Evolutionary conservation across 2,888 invertebrate genomes (phyloP).

Genomic region (Girardia tigrina): DNA sequence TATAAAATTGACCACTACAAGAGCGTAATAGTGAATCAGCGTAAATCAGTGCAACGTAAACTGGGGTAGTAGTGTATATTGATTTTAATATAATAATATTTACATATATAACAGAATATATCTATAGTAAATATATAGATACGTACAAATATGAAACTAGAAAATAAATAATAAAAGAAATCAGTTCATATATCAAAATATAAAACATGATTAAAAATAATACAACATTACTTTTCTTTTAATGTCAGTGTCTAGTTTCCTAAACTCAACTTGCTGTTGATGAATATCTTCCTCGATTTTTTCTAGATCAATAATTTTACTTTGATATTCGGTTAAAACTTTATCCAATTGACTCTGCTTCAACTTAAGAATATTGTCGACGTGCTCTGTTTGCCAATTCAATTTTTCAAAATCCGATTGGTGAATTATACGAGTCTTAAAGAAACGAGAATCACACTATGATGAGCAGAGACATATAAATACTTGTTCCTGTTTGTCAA

Average conservation of each 20-base stretch:
- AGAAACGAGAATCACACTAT: neutral
- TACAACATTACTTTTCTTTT: neutral
- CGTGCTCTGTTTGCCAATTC: neutral
- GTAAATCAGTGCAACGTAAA: no score
- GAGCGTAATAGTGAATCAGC: no score
- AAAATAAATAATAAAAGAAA: no score
- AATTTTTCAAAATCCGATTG: neutral
- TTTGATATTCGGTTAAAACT: slow-evolving; percentile 16
- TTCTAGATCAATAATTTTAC: neutral
- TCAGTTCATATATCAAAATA: no score
- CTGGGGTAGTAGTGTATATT: no score
- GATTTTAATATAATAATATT: no score
- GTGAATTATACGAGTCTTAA: neutral
- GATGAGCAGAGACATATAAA: no score
- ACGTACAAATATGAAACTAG: no score
- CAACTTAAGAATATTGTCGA: neutral
- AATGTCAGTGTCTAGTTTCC: neutral
- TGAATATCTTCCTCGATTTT: neutral
- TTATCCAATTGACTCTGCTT: neutral
- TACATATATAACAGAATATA: no score
- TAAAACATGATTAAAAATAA: no score
- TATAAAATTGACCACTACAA: no score
- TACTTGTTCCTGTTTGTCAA: slow-evolving; percentile 9
- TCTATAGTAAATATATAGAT: no score
- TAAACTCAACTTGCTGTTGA: neutral